Evolutionary conservation across 2,797 vertebrate genomes (phyloP).

Genomic region (Eremophila alpestris): DNA sequence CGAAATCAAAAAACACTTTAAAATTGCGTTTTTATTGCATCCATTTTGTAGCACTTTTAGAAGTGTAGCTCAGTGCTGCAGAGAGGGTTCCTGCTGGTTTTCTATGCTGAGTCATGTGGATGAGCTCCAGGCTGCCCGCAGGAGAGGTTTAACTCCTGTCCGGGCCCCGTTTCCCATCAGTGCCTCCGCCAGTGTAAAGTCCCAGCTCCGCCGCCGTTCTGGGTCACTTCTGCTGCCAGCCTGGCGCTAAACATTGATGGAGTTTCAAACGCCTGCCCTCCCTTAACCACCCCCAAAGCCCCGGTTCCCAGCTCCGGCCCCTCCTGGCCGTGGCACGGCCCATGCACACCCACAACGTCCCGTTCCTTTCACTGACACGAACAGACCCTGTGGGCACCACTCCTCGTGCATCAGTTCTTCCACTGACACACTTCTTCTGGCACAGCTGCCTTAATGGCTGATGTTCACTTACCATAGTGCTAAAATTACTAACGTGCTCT

Average conservation of each 20-base stretch:
- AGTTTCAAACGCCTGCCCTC: background rate
- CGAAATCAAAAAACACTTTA: background rate
- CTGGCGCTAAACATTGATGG: background rate
- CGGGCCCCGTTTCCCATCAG: background rate
- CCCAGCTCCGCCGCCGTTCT: rapidly evolving
- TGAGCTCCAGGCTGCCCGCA: background rate
- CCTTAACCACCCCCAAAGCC: background rate
- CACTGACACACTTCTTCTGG: background rate
- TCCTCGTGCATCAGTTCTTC: background rate
- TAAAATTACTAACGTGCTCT: background rate
- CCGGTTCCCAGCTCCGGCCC: background rate
- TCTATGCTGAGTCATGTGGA: background rate
- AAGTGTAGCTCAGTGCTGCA: background rate
- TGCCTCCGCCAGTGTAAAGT: background rate
- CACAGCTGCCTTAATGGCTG: background rate
- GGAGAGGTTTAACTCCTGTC: background rate
- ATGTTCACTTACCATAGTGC: background rate
- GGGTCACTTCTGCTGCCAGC: background rate
- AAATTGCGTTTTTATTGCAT: background rate
- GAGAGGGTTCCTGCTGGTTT: background rate
- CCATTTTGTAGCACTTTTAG: background rate
- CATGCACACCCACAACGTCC: rapidly evolving
- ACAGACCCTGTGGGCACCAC: rapidly evolving
- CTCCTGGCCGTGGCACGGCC: background rate
- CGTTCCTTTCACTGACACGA: rapidly evolving